phyloP scores from a whole-genome alignment of 2,888 invertebrate species.

The Ernsta delagoae region DNA sequence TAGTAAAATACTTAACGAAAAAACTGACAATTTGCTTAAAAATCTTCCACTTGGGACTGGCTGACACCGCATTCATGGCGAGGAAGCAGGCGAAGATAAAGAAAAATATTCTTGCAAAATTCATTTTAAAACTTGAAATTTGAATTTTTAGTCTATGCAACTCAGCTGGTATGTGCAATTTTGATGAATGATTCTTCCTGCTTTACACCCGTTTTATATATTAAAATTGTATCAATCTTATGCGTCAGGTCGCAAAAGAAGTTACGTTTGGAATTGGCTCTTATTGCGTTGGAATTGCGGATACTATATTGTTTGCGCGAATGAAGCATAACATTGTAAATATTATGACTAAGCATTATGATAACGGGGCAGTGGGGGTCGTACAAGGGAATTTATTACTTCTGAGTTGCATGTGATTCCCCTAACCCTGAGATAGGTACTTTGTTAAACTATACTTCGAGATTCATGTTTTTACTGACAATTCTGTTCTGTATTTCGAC shows the following conservation, averaged over 20 bases:
- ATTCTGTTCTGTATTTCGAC: no score
- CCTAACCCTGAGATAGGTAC: no score
- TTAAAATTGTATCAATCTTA: neutral
- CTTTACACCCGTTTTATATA: slow-evolving; percentile 7
- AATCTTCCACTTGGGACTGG: slow-evolving; percentile 57
- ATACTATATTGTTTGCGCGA: neutral
- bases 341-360: neutral
- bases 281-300: neutral
- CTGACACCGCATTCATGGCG: slow-evolving; percentile 49
- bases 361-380: neutral
- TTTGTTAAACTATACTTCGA: no score
- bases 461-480: no score
- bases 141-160: neutral
- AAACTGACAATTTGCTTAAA: slow-evolving; percentile 63
- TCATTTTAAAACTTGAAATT: slow-evolving; percentile 46
- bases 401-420: neutral
- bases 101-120: slow-evolving; percentile 54
- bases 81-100: slow-evolving; percentile 53
- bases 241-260: neutral
- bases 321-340: no score
- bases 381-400: neutral
- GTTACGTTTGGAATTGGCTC: neutral
- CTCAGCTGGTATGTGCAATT: neutral
- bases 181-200: slow-evolving; percentile 18
- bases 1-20: neutral